These are phyloP conservation scores for Oxyteleia sp. DNA, from an alignment of 2,888 invertebrate genomes.

Conservation along the genomic window DNA sequence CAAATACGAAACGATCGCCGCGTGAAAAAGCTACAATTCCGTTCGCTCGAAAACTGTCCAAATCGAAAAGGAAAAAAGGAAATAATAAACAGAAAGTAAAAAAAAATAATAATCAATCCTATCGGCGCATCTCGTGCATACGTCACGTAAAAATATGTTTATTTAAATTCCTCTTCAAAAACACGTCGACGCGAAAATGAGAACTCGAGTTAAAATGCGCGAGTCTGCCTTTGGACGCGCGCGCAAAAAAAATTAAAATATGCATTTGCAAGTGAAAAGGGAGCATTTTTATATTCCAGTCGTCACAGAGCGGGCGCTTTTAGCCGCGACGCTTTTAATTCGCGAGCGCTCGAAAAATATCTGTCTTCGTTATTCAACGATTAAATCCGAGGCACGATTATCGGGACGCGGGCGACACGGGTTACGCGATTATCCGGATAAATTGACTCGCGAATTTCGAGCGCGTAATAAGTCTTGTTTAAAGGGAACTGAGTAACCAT, in stretches of 20 bases:
- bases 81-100: too few relatives aligned
- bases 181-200: constrained; percentile 25
- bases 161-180: constrained; percentile 40
- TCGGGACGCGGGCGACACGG: background rate
- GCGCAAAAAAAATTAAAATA: constrained; percentile 51
- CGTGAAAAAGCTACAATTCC: too few relatives aligned
- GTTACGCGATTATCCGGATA: background rate
- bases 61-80: too few relatives aligned
- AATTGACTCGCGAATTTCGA: background rate
- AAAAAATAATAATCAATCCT: too few relatives aligned
- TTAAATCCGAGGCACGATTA: constrained; percentile 4
- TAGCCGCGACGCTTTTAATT: constrained; percentile 50
- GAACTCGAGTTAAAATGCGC: constrained; percentile 30
- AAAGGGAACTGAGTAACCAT: too few relatives aligned
- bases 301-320: constrained; percentile 44
- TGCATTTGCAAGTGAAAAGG: constrained; percentile 58
- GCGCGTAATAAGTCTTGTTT: background rate
- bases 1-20: too few relatives aligned
- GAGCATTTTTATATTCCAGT: constrained; percentile 58
- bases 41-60: too few relatives aligned
- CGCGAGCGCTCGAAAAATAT: constrained; percentile 22
- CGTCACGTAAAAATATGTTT: constrained; percentile 23
- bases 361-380: background rate
- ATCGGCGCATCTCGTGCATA: too few relatives aligned
- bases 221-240: constrained; percentile 17